A percentile compares a stretch with the other conserved stretches of the same genome.
Conservation (phyloP, 2,797 vertebrate genomes). For the Chanos chanos region DNA sequence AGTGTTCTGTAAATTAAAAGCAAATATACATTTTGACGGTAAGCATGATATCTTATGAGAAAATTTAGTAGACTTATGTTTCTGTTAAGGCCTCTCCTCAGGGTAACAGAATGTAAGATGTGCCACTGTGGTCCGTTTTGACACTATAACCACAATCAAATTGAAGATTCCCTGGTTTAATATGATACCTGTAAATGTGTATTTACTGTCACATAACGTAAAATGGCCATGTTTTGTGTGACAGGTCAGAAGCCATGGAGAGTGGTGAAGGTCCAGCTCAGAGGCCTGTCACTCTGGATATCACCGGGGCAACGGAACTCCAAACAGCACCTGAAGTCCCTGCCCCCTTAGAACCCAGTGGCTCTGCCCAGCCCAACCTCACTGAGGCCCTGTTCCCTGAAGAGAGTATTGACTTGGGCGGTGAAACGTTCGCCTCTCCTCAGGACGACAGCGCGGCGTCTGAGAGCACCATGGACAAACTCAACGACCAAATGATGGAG, state of each 20-base stretch:
- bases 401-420: constrained; percentile 88
- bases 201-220: too few species aligned
- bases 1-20: too few species aligned
- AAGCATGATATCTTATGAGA: too few species aligned
- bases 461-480: constrained; percentile 81
- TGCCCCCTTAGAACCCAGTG: constrained; percentile 7
- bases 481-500: constrained; percentile 97
- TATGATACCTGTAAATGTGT: too few species aligned
- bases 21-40: too few species aligned
- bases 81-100: too few species aligned
- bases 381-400: constrained; percentile 72
- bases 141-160: too few species aligned
- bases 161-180: too few species aligned
- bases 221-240: too few species aligned
- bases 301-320: constrained; percentile 53
- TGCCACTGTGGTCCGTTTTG: too few species aligned
- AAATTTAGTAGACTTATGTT: too few species aligned
- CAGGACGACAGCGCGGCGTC: constrained; percentile 77
- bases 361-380: constrained; percentile 7
- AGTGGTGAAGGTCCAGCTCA: constrained; percentile 59
- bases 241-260: constrained; percentile 64
- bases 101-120: too few species aligned
- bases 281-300: constrained; percentile 68
- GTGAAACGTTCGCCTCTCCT: constrained; percentile 76
- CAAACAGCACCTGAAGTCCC: constrained; percentile 34